Evolutionary conservation across 2,888 invertebrate species (phyloP).

Genomic region (Drosophila imparisetae): DNA sequence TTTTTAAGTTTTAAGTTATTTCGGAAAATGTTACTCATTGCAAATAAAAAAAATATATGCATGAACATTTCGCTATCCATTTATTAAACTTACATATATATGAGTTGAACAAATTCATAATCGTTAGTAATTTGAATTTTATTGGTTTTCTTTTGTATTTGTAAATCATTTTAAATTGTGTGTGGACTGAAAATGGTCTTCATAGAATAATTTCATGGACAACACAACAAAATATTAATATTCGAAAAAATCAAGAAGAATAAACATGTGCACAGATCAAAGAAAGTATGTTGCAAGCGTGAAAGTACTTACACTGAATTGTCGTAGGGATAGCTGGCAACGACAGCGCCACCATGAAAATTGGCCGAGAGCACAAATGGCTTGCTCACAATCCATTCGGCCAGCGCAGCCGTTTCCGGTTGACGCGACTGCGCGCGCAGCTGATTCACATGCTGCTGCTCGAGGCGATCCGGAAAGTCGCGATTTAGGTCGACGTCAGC

Average conservation of each 20-base stretch:
- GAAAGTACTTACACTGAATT: constrained; percentile 88
- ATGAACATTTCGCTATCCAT: background rate
- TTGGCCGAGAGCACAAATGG: constrained; percentile 97
- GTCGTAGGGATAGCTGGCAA: constrained; percentile 99
- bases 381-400: constrained; percentile 93
- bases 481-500: constrained; percentile 93
- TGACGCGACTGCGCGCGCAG: constrained; percentile 87
- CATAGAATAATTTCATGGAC: background rate
- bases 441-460: constrained; percentile 83
- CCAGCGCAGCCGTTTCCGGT: constrained; percentile 94
- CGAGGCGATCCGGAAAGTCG: constrained; percentile 96
- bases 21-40: background rate
- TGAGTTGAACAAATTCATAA: background rate
- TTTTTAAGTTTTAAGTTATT: background rate
- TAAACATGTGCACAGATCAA: background rate
- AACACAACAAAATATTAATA: background rate
- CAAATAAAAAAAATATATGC: background rate
- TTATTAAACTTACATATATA: background rate
- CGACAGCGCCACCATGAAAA: constrained; percentile 97
- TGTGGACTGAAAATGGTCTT: background rate
- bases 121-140: background rate
- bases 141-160: background rate
- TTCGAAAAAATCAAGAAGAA: background rate
- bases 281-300: background rate
- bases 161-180: background rate